These are phyloP conservation scores for Masnerella sp. DNA, from an alignment of 2,888 invertebrate genomes.

Conservation along the genomic window DNA sequence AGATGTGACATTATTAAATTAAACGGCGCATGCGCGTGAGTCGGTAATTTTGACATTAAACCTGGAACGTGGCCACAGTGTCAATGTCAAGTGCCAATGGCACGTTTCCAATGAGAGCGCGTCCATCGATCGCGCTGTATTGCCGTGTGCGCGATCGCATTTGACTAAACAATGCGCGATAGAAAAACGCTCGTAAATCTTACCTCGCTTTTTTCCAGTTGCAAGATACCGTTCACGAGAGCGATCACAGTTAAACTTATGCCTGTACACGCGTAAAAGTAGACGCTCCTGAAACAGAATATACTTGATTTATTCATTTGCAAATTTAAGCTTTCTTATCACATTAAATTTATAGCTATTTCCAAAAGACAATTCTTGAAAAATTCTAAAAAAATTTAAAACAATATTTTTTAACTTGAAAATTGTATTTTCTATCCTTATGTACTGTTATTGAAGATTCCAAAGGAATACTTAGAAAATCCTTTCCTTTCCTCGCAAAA, in stretches of 20 bases:
- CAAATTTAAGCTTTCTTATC: too few relatives aligned
- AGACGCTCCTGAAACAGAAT: slow-evolving; percentile 70
- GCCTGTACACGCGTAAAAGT: slow-evolving; percentile 73
- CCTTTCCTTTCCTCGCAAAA: background rate
- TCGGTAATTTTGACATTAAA: slow-evolving; percentile 65
- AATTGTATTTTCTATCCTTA: too few relatives aligned
- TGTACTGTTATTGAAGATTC: too few relatives aligned
- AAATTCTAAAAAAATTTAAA: too few relatives aligned
- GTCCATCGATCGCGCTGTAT: slow-evolving; percentile 56
- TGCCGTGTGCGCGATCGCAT: slow-evolving; percentile 2
- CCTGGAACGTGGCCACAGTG: slow-evolving; percentile 65
- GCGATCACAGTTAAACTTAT: slow-evolving; percentile 71
- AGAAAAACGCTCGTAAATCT: slow-evolving; percentile 34
- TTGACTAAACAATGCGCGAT: slow-evolving; percentile 9
- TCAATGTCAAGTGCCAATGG: slow-evolving; percentile 70
- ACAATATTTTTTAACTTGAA: too few relatives aligned
- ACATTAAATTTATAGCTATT: too few relatives aligned
- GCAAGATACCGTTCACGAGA: slow-evolving; percentile 74
- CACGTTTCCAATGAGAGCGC: slow-evolving; percentile 65
- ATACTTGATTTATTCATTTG: too few relatives aligned
- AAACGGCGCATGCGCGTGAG: too few relatives aligned
- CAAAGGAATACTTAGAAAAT: too few relatives aligned
- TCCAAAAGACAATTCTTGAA: too few relatives aligned
- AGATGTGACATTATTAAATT: too few relatives aligned
- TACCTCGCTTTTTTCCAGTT: slow-evolving; percentile 77